A percentile compares a stretch with the other conserved stretches of the same genome.
Conservation (phyloP, 1,140 invertebrate genomes). For the Hesperophylax magnus region DNA sequence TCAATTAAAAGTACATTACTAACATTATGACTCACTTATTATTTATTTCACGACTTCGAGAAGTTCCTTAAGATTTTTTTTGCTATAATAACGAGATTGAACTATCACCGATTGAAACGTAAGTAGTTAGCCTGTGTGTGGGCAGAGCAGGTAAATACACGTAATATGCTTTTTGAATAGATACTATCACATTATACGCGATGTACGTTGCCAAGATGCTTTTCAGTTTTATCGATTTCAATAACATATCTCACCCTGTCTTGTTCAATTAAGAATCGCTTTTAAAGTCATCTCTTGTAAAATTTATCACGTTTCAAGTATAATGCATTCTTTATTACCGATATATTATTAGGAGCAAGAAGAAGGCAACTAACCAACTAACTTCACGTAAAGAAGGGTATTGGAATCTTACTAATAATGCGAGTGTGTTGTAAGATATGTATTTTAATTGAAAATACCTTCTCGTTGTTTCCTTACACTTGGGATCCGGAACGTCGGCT, state of each 20-base stretch:
- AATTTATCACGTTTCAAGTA: background rate
- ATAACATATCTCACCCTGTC: slow-evolving; percentile 26
- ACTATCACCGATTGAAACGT: too few species aligned
- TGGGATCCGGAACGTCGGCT: background rate
- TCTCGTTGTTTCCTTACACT: background rate
- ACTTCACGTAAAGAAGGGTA: background rate
- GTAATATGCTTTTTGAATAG: background rate
- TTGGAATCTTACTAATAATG: background rate
- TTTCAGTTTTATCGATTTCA: background rate
- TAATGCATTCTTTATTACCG: background rate
- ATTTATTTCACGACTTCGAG: too few species aligned
- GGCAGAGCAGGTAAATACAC: background rate
- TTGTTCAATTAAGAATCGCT: slow-evolving; percentile 1
- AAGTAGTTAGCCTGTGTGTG: background rate
- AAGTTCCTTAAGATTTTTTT: too few species aligned
- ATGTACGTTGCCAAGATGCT: background rate
- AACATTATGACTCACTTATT: too few species aligned
- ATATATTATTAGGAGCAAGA: background rate
- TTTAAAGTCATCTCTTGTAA: background rate
- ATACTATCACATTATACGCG: slow-evolving; percentile 8
- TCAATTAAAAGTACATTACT: background rate
- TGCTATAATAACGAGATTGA: too few species aligned
- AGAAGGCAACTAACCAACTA: background rate
- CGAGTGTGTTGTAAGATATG: background rate
- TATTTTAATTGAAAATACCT: background rate